These are phyloP conservation scores for Cephus rjabovi DNA, from an alignment of 2,888 invertebrate species.

Conservation along the genomic window DNA sequence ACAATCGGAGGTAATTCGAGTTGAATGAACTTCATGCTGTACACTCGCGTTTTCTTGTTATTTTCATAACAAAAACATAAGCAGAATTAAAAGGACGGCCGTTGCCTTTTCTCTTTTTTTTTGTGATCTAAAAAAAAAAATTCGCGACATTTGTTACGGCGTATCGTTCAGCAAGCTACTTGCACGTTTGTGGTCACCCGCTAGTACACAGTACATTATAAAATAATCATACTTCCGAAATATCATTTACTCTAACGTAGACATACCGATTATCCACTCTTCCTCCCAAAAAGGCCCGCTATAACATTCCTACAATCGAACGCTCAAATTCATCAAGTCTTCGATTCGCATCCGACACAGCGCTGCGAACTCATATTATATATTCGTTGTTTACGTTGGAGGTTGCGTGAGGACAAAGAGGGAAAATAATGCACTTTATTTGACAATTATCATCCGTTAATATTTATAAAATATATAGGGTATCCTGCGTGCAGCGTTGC, in stretches of 20 bases:
- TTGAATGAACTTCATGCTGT: neutral
- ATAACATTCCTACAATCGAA: neutral
- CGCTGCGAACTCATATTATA: constrained; percentile 6
- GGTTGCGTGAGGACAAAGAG: constrained; percentile 24
- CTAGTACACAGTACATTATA: neutral
- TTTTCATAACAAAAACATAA: neutral
- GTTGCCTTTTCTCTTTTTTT: neutral
- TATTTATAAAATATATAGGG: constrained; percentile 20
- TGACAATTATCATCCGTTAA: constrained; percentile 22
- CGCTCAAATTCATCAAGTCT: neutral
- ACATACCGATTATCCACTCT: neutral
- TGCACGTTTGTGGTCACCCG: neutral
- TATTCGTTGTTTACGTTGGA: constrained; percentile 36
- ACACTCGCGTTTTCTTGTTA: neutral
- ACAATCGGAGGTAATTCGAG: neutral
- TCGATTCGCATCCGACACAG: constrained; percentile 12
- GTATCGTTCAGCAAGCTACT: neutral
- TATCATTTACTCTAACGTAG: neutral
- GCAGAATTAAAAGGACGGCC: neutral
- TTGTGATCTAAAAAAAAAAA: neutral
- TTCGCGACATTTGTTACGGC: neutral
- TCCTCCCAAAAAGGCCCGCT: neutral
- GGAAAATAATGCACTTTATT: constrained; percentile 21
- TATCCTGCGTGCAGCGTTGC: constrained; percentile 6
- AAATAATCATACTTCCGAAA: neutral